phyloP scores from a whole-genome alignment of 2,113 vertebrate species.

The Struthidea cinerea region DNA sequence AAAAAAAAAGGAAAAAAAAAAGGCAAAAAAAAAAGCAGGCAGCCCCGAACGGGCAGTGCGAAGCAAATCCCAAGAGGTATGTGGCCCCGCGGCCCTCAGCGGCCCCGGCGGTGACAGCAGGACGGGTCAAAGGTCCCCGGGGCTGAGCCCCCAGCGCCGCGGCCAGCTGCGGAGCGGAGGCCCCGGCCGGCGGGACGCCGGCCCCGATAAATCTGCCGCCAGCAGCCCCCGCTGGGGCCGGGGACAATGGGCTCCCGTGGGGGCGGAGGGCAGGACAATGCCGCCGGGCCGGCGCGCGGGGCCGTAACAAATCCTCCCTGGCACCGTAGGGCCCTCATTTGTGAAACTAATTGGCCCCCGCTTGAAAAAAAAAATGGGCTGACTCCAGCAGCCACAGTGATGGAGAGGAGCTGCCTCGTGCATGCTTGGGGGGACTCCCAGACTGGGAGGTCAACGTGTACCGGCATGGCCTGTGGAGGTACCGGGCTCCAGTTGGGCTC shows the following conservation, averaged over 20 bases:
- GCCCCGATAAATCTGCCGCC: slow-evolving; percentile 69
- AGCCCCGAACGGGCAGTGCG: not conserved
- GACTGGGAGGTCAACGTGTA: rapidly evolving
- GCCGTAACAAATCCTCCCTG: slow-evolving; percentile 78
- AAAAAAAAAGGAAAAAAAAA: no score
- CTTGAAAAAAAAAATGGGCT: slow-evolving; percentile 41
- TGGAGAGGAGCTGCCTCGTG: not conserved
- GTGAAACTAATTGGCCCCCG: slow-evolving; percentile 81
- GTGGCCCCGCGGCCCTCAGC: slow-evolving; percentile 67
- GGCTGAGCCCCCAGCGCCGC: slow-evolving; percentile 72
- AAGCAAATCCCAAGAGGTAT: slow-evolving; percentile 78
- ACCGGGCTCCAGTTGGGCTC: not conserved
- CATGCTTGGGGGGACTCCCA: rapidly evolving
- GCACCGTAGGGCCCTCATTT: slow-evolving; percentile 77
- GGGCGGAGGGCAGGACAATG: slow-evolving; percentile 75
- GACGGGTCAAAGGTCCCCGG: slow-evolving; percentile 79
- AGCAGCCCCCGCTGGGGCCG: slow-evolving; percentile 70
- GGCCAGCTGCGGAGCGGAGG: slow-evolving; percentile 71
- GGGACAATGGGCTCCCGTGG: slow-evolving; percentile 73
- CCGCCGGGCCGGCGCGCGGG: slow-evolving; percentile 66
- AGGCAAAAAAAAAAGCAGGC: not conserved
- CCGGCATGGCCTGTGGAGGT: rapidly evolving
- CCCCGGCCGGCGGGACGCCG: slow-evolving; percentile 64
- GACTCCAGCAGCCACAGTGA: slow-evolving; percentile 8
- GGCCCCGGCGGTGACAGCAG: slow-evolving; percentile 80